Percentiles rank a stretch among this genome's conserved stretches.
Evolutionary conservation across 1,140 invertebrate genomes (phyloP).

Genomic region (Atta colombica): DNA sequence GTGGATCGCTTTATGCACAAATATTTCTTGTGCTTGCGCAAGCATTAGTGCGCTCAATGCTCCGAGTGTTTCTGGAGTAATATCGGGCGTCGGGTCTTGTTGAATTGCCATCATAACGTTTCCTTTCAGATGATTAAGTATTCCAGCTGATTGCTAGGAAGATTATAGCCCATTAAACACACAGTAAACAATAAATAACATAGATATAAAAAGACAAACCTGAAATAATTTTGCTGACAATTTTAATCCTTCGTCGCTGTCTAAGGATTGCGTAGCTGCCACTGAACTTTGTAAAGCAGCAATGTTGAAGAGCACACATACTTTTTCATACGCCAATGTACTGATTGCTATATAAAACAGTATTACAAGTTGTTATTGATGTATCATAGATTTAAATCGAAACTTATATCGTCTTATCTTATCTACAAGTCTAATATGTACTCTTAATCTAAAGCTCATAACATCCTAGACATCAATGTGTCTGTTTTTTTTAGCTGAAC

Average conservation of each 20-base stretch:
- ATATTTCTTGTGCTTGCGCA: constrained; percentile 99
- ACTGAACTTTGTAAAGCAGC: constrained; percentile 97
- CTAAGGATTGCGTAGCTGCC: constrained; percentile 94
- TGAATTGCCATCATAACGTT: constrained; percentile 94
- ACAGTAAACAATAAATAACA: constrained; percentile 39
- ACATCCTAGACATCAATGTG: background rate
- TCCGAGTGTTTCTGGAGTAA: constrained; percentile 96
- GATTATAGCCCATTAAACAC: constrained; percentile 29
- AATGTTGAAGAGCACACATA: constrained; percentile 99
- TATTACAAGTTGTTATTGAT: constrained; percentile 47
- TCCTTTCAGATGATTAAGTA: constrained; percentile 96
- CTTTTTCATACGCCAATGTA: constrained; percentile 96
- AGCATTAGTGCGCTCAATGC: constrained; percentile 96
- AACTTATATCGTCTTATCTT: constrained; percentile 11
- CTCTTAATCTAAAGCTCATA: background rate
- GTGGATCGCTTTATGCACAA: constrained; percentile 97
- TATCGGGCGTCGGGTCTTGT: constrained; percentile 98
- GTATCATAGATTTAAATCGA: constrained; percentile 17
- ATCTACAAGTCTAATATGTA: background rate
- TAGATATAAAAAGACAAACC: constrained; percentile 85
- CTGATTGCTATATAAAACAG: constrained; percentile 90
- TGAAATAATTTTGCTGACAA: constrained; percentile 96
- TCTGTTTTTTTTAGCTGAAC: background rate
- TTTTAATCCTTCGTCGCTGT: constrained; percentile 98
- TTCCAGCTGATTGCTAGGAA: constrained; percentile 94